These are phyloP conservation scores for Diceros bicornis DNA, from an alignment of 2,797 vertebrate genomes.

Conservation along the genomic window DNA sequence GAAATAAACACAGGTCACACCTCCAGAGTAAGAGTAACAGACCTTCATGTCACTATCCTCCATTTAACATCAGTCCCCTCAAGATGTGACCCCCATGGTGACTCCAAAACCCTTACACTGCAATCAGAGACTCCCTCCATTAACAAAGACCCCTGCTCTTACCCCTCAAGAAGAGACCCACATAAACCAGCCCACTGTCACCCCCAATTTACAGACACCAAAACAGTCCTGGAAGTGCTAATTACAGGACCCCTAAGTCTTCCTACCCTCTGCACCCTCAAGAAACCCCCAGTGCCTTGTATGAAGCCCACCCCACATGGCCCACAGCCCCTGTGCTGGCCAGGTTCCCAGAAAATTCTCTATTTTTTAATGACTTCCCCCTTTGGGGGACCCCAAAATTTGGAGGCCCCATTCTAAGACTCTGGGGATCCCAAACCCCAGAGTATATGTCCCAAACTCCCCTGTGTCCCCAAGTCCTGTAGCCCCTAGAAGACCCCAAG, in stretches of 20 bases:
- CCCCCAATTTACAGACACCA: slow-evolving; percentile 75
- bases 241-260: slow-evolving; percentile 84
- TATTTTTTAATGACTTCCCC: slow-evolving; percentile 84
- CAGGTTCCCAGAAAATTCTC: slow-evolving; percentile 83
- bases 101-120: slow-evolving; percentile 45
- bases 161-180: slow-evolving; percentile 67
- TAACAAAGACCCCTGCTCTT: slow-evolving; percentile 57
- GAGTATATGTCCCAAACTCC: slow-evolving; percentile 59
- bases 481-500: slow-evolving; percentile 49
- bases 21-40: slow-evolving; percentile 55
- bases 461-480: slow-evolving; percentile 15
- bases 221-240: slow-evolving; percentile 82
- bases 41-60: slow-evolving; percentile 23
- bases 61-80: slow-evolving; percentile 56
- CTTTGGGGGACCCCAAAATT: slow-evolving; percentile 79
- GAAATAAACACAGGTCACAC: slow-evolving; percentile 69
- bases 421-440: slow-evolving; percentile 70
- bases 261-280: slow-evolving; percentile 72
- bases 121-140: slow-evolving; percentile 67
- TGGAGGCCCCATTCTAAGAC: slow-evolving; percentile 73
- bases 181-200: slow-evolving; percentile 66
- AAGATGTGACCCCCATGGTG: slow-evolving; percentile 70
- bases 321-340: slow-evolving; percentile 83
- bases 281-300: slow-evolving; percentile 90
- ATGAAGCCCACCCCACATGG: slow-evolving; percentile 80